Base-by-base conservation (phyloP, 2,113 vertebrate species). In the Hemicordylus capensis region DNA sequence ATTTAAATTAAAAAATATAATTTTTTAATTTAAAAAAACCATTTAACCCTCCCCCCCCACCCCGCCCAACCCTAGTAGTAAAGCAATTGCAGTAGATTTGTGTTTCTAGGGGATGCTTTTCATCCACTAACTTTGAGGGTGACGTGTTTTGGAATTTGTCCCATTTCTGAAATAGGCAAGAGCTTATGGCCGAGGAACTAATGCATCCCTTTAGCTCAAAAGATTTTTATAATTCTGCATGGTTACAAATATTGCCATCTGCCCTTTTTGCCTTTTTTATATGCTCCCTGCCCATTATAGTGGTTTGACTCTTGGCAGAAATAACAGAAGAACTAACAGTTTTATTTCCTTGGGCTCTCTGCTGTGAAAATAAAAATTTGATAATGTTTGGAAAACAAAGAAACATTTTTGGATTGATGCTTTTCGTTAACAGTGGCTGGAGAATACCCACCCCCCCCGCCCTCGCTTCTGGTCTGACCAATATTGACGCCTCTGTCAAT, bases 191-290 rank as follows among this genome's bases (percentile, higher is more conserved):
- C 34, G 69, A 89, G 79, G 80, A 89, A 69, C 89, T 89, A 88
- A 75, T 2, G 1, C 85, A 72, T 86, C 88, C 26, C 72, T 90
- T 91, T 24, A 78, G 80, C 42, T 81, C n/a, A 61, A 44, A 85
- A 79, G 46, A 20, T 79, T 87, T 89, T 89, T 88, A 3, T 82
- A 69, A 67, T 94, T 88, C 81, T 74, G 66, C 70, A 91, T 67
- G 70, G 66, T 93, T 93, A 90, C 42, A 88, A 80, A 74, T 87
- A 87, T 59, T 92, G 44, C 88, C 69, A 44, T 85, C 34, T 89
- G 81, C 85, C 76, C 80, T 92, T 91, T 87, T 46, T 44, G 19
- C 24, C 83, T 79, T 89, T 87, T 67, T 22, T 39, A 1, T 56
- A 1, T 59, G 22, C 42, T 82, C 24, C 0, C 0, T 70, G 79